Conservation (phyloP, 1,140 invertebrate genomes). For the Thaumatotibia leucotreta region DNA sequence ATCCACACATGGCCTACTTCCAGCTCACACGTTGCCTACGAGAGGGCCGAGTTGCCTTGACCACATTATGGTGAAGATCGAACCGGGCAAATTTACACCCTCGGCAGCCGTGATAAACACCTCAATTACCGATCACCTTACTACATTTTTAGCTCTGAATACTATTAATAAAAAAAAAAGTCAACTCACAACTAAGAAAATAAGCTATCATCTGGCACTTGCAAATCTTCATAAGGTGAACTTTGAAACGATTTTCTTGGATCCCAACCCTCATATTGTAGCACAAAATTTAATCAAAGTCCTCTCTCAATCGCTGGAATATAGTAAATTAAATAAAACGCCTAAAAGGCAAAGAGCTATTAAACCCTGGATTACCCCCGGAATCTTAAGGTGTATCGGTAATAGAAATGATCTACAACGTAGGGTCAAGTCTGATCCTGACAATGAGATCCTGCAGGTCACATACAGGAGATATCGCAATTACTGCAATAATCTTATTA, state of each 20-base stretch:
- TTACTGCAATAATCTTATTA: too few relatives aligned
- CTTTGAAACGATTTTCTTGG: too few relatives aligned
- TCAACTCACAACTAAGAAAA: not conserved
- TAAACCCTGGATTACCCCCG: constrained; percentile 14
- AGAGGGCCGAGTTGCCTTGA: not conserved
- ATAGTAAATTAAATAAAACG: not conserved
- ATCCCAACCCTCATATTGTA: too few relatives aligned
- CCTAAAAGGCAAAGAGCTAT: not conserved
- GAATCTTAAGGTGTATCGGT: constrained; percentile 5
- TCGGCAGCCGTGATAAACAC: not conserved
- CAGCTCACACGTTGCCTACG: not conserved
- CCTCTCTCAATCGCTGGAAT: too few relatives aligned
- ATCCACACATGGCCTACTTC: not conserved
- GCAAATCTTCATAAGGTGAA: too few relatives aligned
- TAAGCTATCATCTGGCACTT: too few relatives aligned
- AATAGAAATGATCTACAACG: constrained; percentile 13
- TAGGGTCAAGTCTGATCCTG: not conserved
- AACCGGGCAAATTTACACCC: not conserved
- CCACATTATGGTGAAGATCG: not conserved
- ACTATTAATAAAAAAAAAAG: not conserved
- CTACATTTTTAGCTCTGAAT: not conserved
- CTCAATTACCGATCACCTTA: not conserved
- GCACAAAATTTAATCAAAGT: too few relatives aligned
- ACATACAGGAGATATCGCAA: too few relatives aligned
- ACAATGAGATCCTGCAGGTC: not conserved